Conservation (phyloP, 1,140 invertebrate species). For the Palaemon carinicauda region DNA sequence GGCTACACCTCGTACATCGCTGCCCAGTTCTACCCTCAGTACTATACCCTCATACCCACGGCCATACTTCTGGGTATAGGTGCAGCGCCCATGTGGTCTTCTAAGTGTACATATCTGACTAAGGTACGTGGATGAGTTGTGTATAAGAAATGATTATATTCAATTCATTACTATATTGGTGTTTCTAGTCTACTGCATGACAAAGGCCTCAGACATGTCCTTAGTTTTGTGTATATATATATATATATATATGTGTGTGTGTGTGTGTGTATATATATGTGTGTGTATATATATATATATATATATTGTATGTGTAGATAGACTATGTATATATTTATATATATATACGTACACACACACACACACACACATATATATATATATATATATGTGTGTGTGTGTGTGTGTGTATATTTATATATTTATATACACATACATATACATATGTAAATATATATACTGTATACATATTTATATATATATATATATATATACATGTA, state of each 20-base stretch:
- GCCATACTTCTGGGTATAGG: slow-evolving; percentile 85
- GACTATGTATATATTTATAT: background rate
- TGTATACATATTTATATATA: too few relatives aligned
- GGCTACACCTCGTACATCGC: slow-evolving; percentile 94
- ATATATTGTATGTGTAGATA: background rate
- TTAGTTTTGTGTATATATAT: too few relatives aligned
- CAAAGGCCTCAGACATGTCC: background rate
- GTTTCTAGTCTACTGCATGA: too few relatives aligned
- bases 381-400: background rate
- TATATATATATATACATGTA: background rate
- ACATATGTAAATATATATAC: too few relatives aligned
- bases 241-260: too few relatives aligned
- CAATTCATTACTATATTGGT: too few relatives aligned
- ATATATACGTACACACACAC: background rate
- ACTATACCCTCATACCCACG: slow-evolving; percentile 91
- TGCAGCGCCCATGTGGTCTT: slow-evolving; percentile 95
- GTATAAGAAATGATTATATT: too few relatives aligned
- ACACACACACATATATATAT: background rate
- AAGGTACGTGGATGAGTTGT: slow-evolving; percentile 68
- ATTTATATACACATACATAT: too few relatives aligned
- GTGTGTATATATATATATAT: too few relatives aligned
- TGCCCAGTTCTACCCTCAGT: slow-evolving; percentile 89
- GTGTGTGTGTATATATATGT: too few relatives aligned
- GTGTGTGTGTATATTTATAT: background rate
- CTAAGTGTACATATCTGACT: slow-evolving; percentile 94